Conservation (phyloP, 2,797 vertebrate species). For the Sciaenops ocellatus region DNA sequence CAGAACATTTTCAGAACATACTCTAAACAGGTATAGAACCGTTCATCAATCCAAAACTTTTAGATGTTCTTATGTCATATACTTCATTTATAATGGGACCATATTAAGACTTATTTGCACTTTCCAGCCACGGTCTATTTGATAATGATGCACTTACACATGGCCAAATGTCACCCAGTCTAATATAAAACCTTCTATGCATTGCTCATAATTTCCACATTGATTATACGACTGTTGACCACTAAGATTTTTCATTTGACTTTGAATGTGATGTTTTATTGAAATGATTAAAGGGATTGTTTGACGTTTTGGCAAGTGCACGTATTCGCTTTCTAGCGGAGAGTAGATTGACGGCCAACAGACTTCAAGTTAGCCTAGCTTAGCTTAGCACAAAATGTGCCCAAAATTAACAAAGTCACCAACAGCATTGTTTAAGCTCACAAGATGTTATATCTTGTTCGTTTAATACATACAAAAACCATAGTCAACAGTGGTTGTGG, state of each 20-base stretch:
- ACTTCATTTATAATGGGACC: slow-evolving; percentile 32
- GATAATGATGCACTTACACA: slow-evolving; percentile 28
- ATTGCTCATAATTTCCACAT: slow-evolving; percentile 30
- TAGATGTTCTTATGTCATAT: background rate
- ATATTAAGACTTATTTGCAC: slow-evolving; percentile 62
- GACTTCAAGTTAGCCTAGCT: background rate
- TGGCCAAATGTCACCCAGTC: slow-evolving; percentile 17
- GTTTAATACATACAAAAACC: background rate
- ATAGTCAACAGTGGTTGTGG: background rate
- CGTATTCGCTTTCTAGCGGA: background rate
- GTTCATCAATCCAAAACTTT: slow-evolving; percentile 17
- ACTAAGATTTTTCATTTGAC: slow-evolving; percentile 65
- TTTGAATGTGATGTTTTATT: slow-evolving; percentile 67
- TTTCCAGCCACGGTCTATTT: slow-evolving; percentile 24
- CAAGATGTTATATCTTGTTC: background rate
- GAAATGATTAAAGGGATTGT: slow-evolving; percentile 23
- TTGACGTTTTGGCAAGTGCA: background rate
- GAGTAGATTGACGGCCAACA: background rate
- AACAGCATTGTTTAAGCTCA: background rate
- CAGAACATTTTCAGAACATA: slow-evolving; percentile 7
- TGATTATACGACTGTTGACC: slow-evolving; percentile 55
- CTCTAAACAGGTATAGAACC: slow-evolving; percentile 9
- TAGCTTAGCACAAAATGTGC: slow-evolving; percentile 8
- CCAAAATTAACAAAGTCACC: background rate
- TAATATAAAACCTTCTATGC: slow-evolving; percentile 5